These are phyloP conservation scores for Ginglymostoma cirratum DNA, from an alignment of 2,113 vertebrate genomes.

Conservation along the genomic window DNA sequence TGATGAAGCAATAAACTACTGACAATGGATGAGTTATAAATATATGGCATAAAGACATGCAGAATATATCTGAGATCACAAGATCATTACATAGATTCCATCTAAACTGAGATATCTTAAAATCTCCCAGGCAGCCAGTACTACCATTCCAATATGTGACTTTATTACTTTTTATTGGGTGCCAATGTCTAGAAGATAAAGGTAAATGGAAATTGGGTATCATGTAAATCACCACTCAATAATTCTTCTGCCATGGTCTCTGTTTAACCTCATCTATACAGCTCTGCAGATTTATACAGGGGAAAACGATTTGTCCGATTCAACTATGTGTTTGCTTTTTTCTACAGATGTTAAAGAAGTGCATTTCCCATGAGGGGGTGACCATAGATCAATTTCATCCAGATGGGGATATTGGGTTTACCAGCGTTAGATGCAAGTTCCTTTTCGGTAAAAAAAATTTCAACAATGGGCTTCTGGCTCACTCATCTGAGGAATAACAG, in stretches of 20 bases:
- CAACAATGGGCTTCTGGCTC: not conserved
- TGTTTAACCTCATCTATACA: not conserved
- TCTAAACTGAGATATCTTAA: not conserved
- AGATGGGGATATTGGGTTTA: not conserved
- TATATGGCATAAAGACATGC: not conserved
- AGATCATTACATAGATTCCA: not conserved
- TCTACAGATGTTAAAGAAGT: not conserved
- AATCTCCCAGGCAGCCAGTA: not conserved
- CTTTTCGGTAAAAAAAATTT: not conserved
- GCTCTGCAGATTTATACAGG: not conserved
- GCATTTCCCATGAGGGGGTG: not conserved
- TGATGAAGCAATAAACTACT: not conserved
- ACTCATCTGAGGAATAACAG: not conserved
- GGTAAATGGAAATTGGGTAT: not conserved
- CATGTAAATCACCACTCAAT: not conserved
- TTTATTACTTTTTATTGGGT: not conserved
- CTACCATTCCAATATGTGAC: not conserved
- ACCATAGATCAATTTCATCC: not conserved
- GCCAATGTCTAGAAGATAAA: not conserved
- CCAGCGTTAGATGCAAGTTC: not conserved
- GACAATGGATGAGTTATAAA: not conserved
- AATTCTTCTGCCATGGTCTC: not conserved
- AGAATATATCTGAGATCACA: not conserved
- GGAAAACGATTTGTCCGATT: not conserved
- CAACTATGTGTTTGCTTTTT: not conserved